Evolutionary conservation across 2,113 vertebrate species (phyloP).

Genomic region (Dasyurus viverrinus): DNA sequence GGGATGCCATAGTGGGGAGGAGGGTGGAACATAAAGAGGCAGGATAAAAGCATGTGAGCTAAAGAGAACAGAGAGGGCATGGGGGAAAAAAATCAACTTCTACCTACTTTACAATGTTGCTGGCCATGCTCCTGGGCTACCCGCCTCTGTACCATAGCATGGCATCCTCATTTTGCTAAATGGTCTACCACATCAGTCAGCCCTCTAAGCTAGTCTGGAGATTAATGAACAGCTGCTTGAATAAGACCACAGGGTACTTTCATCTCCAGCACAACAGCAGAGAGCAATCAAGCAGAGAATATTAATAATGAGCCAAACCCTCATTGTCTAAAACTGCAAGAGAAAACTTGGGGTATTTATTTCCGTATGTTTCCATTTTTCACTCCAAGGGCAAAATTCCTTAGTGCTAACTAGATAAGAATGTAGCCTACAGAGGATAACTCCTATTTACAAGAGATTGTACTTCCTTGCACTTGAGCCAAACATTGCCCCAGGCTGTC

Average conservation of each 20-base stretch:
- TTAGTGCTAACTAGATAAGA: constrained; percentile 62
- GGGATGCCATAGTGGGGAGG: not conserved
- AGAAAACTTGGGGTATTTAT: constrained; percentile 64
- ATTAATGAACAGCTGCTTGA: constrained; percentile 47
- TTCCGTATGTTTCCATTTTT: constrained; percentile 69
- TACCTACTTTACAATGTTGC: not conserved
- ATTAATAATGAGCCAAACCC: constrained; percentile 59
- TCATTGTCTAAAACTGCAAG: constrained; percentile 52
- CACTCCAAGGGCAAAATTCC: constrained; percentile 61
- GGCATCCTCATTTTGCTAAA: not conserved
- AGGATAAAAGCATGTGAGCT: not conserved
- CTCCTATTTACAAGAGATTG: constrained; percentile 62
- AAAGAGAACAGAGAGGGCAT: not conserved
- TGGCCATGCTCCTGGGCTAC: not conserved
- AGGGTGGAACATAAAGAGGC: not conserved
- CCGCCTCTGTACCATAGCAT: not conserved
- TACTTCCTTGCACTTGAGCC: constrained; percentile 50
- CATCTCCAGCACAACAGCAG: constrained; percentile 57
- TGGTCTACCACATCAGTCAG: not conserved
- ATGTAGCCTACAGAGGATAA: constrained; percentile 53
- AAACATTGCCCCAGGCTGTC: constrained; percentile 60
- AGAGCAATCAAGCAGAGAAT: constrained; percentile 50
- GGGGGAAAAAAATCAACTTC: not conserved
- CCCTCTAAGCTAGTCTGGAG: constrained; percentile 7
- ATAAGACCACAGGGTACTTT: constrained; percentile 55